phyloP scores from a whole-genome alignment of 1,140 invertebrate species.

The Drosophila yakuba region DNA sequence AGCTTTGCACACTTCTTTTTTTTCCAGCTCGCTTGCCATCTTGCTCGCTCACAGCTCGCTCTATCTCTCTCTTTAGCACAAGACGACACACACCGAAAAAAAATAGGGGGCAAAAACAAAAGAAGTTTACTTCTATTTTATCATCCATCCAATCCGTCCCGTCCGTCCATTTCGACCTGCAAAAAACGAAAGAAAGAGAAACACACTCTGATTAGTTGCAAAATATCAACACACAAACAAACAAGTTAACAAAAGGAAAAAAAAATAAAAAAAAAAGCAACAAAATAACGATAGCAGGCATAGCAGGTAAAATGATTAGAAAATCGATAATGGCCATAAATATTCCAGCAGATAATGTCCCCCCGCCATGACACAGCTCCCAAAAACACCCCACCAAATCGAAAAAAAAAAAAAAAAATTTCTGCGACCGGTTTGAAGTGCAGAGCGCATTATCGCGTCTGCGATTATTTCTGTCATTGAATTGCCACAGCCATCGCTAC shows the following conservation, averaged over 20 bases:
- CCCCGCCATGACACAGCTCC: background rate
- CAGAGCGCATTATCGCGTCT: constrained; percentile 38
- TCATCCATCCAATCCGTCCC: background rate
- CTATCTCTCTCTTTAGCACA: constrained; percentile 14
- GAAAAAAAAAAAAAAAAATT: background rate
- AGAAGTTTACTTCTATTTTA: constrained; percentile 26
- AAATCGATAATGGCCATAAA: constrained; percentile 53
- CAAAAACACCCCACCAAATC: background rate
- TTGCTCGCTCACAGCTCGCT: constrained; percentile 8
- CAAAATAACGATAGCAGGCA: constrained; percentile 20
- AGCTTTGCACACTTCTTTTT: constrained; percentile 62
- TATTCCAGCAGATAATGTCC: constrained; percentile 40
- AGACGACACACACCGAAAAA: constrained; percentile 24
- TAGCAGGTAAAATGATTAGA: constrained; percentile 45
- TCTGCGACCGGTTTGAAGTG: constrained; percentile 32
- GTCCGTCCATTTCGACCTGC: constrained; percentile 25
- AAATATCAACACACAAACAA: constrained; percentile 2
- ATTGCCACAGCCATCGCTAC: constrained; percentile 22
- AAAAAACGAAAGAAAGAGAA: constrained; percentile 16
- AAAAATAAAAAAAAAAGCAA: constrained; percentile 1
- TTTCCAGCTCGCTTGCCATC: constrained; percentile 6
- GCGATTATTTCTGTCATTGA: constrained; percentile 39
- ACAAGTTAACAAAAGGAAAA: too few relatives aligned
- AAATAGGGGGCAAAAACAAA: constrained; percentile 9
- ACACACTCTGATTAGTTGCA: constrained; percentile 34